Conservation (phyloP, 2,888 invertebrate genomes). For the Hydraecia micacea region DNA sequence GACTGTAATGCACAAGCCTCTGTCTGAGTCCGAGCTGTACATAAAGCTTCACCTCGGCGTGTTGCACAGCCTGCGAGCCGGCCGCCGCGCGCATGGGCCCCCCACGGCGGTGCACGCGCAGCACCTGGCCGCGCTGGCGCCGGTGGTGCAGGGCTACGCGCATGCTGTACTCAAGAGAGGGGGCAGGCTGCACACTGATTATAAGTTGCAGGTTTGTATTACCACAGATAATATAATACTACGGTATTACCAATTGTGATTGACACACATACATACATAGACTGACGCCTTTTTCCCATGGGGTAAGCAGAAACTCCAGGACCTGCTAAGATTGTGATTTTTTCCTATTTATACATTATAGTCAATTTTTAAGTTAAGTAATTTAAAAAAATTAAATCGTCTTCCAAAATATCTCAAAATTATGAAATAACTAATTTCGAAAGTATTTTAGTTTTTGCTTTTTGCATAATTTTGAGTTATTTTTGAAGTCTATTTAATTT, state of each 20-base stretch:
- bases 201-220: slow-evolving; percentile 80
- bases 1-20: slow-evolving; percentile 70
- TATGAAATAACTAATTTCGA: too few species aligned
- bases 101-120: slow-evolving; percentile 92
- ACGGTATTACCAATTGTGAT: too few species aligned
- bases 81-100: slow-evolving; percentile 84
- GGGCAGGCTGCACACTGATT: slow-evolving; percentile 80
- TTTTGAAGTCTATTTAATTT: too few species aligned
- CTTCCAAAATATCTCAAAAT: too few species aligned
- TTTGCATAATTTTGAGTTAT: too few species aligned
- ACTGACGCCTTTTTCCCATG: background rate
- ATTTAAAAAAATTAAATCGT: too few species aligned
- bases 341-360: background rate
- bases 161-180: slow-evolving; percentile 79
- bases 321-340: background rate
- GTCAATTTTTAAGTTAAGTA: too few species aligned
- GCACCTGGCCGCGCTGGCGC: slow-evolving; percentile 89
- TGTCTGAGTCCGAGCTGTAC: slow-evolving; percentile 88
- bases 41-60: slow-evolving; percentile 92
- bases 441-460: too few species aligned
- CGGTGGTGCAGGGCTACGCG: slow-evolving; percentile 85
- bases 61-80: slow-evolving; percentile 91
- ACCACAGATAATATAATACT: too few species aligned
- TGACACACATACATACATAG: background rate
- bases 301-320: background rate